Evolutionary conservation across 2,113 vertebrate species (phyloP), one percentile per base, ranked within the genome.

Genomic region (Ardeotis arabs): DNA sequence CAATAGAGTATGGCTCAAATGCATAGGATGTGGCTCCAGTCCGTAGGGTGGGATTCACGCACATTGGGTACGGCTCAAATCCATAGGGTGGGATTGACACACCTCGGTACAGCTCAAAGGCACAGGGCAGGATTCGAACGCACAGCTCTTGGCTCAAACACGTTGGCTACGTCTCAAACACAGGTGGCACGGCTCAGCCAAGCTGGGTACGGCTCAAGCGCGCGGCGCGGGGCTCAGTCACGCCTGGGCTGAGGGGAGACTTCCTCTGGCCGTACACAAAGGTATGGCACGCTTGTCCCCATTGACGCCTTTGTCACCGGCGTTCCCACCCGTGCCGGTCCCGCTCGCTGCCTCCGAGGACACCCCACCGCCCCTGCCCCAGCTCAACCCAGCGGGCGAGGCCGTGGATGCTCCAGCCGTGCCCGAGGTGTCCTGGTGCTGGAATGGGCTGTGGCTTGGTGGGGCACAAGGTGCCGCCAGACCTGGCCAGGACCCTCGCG

Each of bases 361-460:
- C 84, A 9, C 55, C 39, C 9, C 33, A 2, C 5, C 6, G 1
- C 41, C 13, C 31, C 28, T 50, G 31, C 28, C 52, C 0, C 2
- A 20, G 35, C 50, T 3, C 0, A 56, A 49, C 6, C 17, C 58
- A 5, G 6, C 4, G 0, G 9, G 0, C 0, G 2, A 23, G 64
- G 20, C 59, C 3, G 0, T 0, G n/a, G 66, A 1, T 11, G 60
- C 3, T 14, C 22, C 4, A 7, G 20, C 50, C 13, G 0, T 47
- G 39, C 80, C 84, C 58, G 1, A 7, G 9, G 17, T 15, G 0
- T 4, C 76, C 63, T 1, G 0, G 2, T 5, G 23, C 77, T 2
- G 1, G 78, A 5, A 4, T 9, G 15, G 2, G 0, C 0, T 64
- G 1, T 10, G 7, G 0, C 47, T 16, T 33, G 7, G 0, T 0